Percentiles rank a stretch among this genome's conserved stretches.
Conservation (phyloP, 1,140 invertebrate species). For the Sarcophaga peregrina region DNA sequence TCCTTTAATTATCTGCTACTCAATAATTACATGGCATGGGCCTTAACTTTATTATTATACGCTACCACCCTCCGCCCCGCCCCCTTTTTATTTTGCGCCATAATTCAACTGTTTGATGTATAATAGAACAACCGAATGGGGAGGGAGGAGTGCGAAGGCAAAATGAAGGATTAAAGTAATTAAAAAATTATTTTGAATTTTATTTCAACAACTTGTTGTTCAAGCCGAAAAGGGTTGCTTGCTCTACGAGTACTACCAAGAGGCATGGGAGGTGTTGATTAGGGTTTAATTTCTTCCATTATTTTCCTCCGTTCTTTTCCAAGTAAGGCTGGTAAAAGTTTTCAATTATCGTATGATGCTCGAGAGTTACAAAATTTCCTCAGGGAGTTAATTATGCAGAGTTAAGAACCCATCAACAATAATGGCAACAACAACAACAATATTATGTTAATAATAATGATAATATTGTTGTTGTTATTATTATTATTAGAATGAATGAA, state of each 20-base stretch:
- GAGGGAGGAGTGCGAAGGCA: not conserved
- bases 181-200: not conserved
- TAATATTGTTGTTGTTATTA: too few relatives aligned
- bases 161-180: conserved; percentile 4
- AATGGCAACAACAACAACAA: not conserved
- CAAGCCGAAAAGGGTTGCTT: not conserved
- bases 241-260: not conserved
- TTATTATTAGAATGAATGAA: too few relatives aligned
- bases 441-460: too few relatives aligned
- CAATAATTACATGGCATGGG: too few relatives aligned
- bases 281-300: not conserved
- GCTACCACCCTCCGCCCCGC: too few relatives aligned
- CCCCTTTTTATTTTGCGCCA: too few relatives aligned
- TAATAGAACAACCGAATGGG: not conserved
- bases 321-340: not conserved
- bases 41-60: too few relatives aligned
- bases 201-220: not conserved
- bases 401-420: too few relatives aligned
- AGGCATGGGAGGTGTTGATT: not conserved
- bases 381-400: conserved; percentile 7
- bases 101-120: not conserved
- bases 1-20: too few relatives aligned
- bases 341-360: not conserved
- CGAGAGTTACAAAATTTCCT: conserved; percentile 1
- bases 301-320: too few relatives aligned